Evolutionary conservation across 2,888 invertebrate genomes (phyloP), one percentile per base, ranked within the genome.

Genomic region (Caenorhabditis angaria): DNA sequence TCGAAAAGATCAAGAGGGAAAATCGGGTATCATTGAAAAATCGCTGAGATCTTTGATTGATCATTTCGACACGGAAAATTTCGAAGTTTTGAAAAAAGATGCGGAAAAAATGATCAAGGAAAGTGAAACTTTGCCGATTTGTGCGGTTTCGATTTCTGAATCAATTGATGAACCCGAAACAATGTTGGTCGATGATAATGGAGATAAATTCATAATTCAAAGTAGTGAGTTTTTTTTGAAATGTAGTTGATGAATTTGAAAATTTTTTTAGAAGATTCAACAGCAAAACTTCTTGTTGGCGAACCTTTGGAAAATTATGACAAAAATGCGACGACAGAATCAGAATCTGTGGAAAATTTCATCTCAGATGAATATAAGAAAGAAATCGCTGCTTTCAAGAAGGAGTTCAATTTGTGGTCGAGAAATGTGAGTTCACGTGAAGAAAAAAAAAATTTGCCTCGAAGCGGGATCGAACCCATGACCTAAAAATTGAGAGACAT

Each of bases 301-400:
- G 67, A 68, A 14, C 71, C 62, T 3, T 27, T 56, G 24, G 60
- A 57, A 32, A 70, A 71, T 8, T 56, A 68, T 8, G 8, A 57
- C 25, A 61, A 59, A 5, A 55, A 27, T 14, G 12, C 29, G 2
- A 56, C 22, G 18, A 56, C 22, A 6, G 22, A 20, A 55, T 3
- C 56, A 20, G 24, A 56, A 56, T 6, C 5, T 4, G 56, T 22
- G n/a, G 28, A 54, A 61, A 67, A 64, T 48, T 77, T 69, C 53
- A 68, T 70, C 28, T 76, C 70, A 12, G 70, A 77, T 60, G 74
- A 76, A 29, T 80, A 80, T 55, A 70, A 69, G 51, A 62, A 70
- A 47, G 81, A 81, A 60, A 72, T 81, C 29, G 79, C 77, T 1
- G 70, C 67, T 3, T 79, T 75, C 74, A 53, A 76, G 32, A 74